These are phyloP conservation scores for Gymnosoma rotundatum DNA, from an alignment of 2,888 invertebrate genomes.

Conservation along the genomic window DNA sequence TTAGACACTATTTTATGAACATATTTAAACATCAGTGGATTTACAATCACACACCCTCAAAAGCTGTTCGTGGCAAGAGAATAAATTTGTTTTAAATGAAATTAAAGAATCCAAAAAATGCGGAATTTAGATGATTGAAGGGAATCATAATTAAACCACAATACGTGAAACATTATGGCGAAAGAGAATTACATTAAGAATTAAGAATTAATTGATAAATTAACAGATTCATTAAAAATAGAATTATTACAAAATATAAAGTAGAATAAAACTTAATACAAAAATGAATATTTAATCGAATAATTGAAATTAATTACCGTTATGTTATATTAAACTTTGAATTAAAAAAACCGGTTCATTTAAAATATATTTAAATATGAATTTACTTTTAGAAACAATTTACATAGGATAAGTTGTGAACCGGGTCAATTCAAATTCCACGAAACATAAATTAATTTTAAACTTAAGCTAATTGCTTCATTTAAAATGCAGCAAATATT, in stretches of 20 bases:
- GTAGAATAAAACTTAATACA: not conserved
- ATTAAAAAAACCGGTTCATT: no score
- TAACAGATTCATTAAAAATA: not conserved
- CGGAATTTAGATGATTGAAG: not conserved
- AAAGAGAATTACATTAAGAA: not conserved
- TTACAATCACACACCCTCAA: slow-evolving; percentile 5
- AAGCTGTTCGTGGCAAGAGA: not conserved
- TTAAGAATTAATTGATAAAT: not conserved
- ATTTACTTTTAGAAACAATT: no score
- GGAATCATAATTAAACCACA: slow-evolving; percentile 32
- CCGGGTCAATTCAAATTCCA: no score
- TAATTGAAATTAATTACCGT: no score
- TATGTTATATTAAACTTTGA: no score
- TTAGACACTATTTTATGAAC: slow-evolving; percentile 58
- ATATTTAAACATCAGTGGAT: slow-evolving; percentile 27
- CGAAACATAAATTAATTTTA: no score
- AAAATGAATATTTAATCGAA: no score
- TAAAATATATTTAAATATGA: no score
- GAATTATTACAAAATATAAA: not conserved
- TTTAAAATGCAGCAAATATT: no score
- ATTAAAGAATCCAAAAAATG: slow-evolving; percentile 4
- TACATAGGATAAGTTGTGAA: no score
- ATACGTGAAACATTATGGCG: slow-evolving; percentile 25
- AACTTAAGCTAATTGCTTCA: no score
- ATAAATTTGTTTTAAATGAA: slow-evolving; percentile 38